Evolutionary conservation across 2,888 invertebrate species (phyloP), one percentile per base, ranked within the genome.

Genomic region (Drosophila stalkeri): DNA sequence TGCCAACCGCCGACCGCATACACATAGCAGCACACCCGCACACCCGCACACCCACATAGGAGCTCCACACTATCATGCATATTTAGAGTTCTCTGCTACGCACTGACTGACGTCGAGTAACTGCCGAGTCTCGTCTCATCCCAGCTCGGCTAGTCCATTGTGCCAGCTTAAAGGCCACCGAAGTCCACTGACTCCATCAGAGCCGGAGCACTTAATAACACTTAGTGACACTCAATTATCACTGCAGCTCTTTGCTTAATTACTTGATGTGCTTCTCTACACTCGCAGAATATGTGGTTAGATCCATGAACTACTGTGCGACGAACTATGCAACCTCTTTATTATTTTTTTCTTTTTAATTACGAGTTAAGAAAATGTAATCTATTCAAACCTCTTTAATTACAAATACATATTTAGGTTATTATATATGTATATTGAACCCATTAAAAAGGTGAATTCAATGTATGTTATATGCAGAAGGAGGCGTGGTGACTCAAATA

Each of bases 141-240:
- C 46, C 27, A 51, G 51, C 64, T 52, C 64, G 31, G 12, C 31
- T 46, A 5, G 64, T 54, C 67, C 73, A 70, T 80, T 77, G 64
- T 66, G 57, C 62, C 61, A 54, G 67, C 63, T 75, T 72, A 76
- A 64, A 79, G 73, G 71, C 79, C 75, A 66, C 23, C 44, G 51
- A 12, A 57, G 56, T 56, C 20, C 49, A 55, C 27, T 54, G 51
- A 12, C 62, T 55, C 67, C 64, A 52, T 64, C 43, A 44, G 20
- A 66, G 61, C 14, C 54, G 63, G 60, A 81, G 76, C 82, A 86
- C 87, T 86, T 86, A 86, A 86, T 85, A 82, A 80, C 89, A 76
- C 87, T 86, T 81, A 82, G 81, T 85, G 85, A 83, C 85, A 87
- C 87, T 87, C 87, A 87, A 87, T 87, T 87, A 87, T 89, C 89